Conservation (phyloP, 35 echinoderm and acorn worm species). For the Ophiothrix spiculata region DNA sequence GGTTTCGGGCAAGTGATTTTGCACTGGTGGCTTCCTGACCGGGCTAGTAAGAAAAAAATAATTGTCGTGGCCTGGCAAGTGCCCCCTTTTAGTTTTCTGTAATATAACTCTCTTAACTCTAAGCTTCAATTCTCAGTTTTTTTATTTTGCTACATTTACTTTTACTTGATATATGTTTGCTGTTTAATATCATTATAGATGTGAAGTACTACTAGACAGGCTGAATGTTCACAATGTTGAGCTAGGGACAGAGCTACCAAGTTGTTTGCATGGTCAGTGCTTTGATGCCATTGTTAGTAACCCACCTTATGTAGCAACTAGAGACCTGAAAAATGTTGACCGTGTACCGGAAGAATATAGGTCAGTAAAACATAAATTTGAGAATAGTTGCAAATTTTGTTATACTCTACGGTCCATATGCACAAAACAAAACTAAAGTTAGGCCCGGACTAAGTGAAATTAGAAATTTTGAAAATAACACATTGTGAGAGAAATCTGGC, state of each 20-base stretch:
- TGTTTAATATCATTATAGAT: constrained; percentile 3
- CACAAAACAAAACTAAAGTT: too few relatives aligned
- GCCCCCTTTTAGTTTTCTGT: background rate
- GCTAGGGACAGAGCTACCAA: background rate
- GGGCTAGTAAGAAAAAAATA: too few relatives aligned
- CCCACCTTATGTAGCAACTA: constrained; percentile 65
- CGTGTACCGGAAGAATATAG: constrained; percentile 25
- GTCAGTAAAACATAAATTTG: too few relatives aligned
- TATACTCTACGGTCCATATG: too few relatives aligned
- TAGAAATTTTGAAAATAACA: too few relatives aligned
- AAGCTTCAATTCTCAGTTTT: background rate
- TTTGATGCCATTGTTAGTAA: constrained; percentile 93
- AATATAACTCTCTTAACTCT: background rate
- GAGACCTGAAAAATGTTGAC: constrained; percentile 56
- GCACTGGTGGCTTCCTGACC: too few relatives aligned
- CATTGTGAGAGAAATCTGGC: too few relatives aligned
- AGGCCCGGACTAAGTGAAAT: too few relatives aligned
- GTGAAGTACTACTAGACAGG: constrained; percentile 41
- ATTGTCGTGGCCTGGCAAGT: too few relatives aligned
- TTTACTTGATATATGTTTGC: background rate
- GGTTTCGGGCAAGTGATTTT: too few relatives aligned
- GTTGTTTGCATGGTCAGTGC: background rate
- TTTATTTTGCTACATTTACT: background rate
- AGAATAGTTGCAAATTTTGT: too few relatives aligned
- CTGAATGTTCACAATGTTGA: constrained; percentile 30